phyloP scores from a whole-genome alignment of 2,797 vertebrate species.

The Urosaurus nigricauda region DNA sequence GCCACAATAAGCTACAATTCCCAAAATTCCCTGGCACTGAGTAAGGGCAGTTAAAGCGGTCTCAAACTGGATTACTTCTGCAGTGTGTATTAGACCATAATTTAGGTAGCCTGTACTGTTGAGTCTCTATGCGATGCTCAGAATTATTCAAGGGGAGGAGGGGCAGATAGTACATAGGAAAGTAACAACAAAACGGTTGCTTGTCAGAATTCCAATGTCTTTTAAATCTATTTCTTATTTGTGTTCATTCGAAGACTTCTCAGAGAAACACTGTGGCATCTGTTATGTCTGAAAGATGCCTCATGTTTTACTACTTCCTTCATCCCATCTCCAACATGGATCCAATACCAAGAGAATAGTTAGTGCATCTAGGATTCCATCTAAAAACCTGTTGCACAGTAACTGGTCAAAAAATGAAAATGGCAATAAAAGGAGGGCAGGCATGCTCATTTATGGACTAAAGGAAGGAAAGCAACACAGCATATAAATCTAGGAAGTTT shows the following conservation, averaged over 20 bases:
- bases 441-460: neutral
- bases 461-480: too few relatives aligned
- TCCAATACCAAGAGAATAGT: neutral
- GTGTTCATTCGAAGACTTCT: neutral
- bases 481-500: neutral
- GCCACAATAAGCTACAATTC: too few relatives aligned
- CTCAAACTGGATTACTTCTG: too few relatives aligned
- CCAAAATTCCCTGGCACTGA: too few relatives aligned
- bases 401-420: neutral
- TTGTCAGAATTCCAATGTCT: neutral
- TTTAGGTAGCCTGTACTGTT: neutral
- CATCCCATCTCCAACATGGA: neutral
- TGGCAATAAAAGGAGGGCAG: neutral
- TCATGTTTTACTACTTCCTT: neutral
- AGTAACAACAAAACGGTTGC: neutral
- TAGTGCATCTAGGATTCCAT: neutral
- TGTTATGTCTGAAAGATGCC: neutral
- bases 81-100: too few relatives aligned
- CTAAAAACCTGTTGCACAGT: too few relatives aligned
- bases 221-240: neutral
- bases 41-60: too few relatives aligned
- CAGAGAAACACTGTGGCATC: too few relatives aligned
- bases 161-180: neutral
- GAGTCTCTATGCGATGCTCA: neutral
- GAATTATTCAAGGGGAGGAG: too few relatives aligned